phyloP scores from a whole-genome alignment of 2,113 vertebrate genomes.

The Anolis carolinensis region DNA sequence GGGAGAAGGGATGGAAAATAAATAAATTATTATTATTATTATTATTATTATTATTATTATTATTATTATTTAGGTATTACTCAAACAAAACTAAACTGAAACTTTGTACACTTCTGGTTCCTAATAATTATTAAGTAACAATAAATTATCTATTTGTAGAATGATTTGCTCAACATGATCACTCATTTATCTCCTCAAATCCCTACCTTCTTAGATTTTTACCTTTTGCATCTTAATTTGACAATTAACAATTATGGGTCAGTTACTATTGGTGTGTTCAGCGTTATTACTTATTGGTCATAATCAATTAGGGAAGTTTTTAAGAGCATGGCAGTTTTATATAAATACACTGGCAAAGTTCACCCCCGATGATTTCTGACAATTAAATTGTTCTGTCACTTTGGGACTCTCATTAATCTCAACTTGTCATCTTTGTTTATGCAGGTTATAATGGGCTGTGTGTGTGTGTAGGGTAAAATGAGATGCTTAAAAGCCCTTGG shows the following conservation, averaged over 20 bases:
- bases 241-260: slow-evolving; percentile 75
- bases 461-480: slow-evolving; percentile 72
- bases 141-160: neutral
- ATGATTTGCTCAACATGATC: slow-evolving; percentile 65
- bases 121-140: neutral
- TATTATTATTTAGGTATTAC: no score
- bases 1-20: no score
- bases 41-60: no score
- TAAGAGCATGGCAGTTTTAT: slow-evolving; percentile 83
- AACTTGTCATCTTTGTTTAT: slow-evolving; percentile 99
- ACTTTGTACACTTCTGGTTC: neutral
- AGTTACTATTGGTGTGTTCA: slow-evolving; percentile 76
- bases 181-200: slow-evolving; percentile 73
- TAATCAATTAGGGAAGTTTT: slow-evolving; percentile 93
- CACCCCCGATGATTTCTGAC: slow-evolving; percentile 92
- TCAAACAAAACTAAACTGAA: neutral
- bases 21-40: no score
- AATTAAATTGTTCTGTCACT: slow-evolving; percentile 97
- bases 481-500: slow-evolving; percentile 77
- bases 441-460: slow-evolving; percentile 85
- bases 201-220: slow-evolving; percentile 61
- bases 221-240: slow-evolving; percentile 69
- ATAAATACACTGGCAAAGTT: slow-evolving; percentile 92
- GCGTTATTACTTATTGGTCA: slow-evolving; percentile 90
- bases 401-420: slow-evolving; percentile 96